Conservation (phyloP, 1,140 invertebrate species). For the Vanessa atalanta region DNA sequence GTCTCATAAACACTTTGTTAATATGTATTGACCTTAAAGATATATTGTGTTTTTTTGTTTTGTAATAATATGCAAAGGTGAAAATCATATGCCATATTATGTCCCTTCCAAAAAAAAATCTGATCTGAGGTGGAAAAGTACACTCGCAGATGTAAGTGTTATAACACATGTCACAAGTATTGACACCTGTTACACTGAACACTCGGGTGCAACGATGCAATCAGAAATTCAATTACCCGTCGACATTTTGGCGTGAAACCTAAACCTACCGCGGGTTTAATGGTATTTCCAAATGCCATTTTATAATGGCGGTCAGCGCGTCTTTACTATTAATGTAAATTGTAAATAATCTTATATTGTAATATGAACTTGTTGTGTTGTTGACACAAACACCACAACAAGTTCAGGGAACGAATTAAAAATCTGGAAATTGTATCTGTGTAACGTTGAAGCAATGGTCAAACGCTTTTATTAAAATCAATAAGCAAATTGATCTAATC, state of each 20-base stretch:
- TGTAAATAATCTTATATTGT: no score
- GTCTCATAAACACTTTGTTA: no score
- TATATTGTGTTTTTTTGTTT: no score
- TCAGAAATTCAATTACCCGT: constrained; percentile 24
- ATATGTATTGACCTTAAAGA: no score
- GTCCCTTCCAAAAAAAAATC: neutral
- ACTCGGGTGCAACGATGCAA: constrained; percentile 11
- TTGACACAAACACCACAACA: no score
- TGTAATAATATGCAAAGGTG: neutral
- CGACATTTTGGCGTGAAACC: constrained; percentile 17
- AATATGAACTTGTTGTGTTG: no score
- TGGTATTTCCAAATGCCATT: constrained; percentile 14
- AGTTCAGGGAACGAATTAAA: no score
- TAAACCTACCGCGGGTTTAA: neutral
- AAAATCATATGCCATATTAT: neutral
- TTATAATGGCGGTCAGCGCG: constrained; percentile 17
- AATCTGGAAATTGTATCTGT: no score
- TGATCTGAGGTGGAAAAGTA: neutral
- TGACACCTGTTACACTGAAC: constrained; percentile 22
- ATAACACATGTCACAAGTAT: constrained; percentile 16
- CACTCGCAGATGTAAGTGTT: constrained; percentile 9
- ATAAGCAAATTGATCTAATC: no score
- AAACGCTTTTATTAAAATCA: no score
- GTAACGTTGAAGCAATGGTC: no score
- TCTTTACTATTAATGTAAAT: neutral